Evolutionary conservation across 2,888 invertebrate genomes (phyloP), one percentile per base, ranked within the genome.

Genomic region (Dioctria rufipes): DNA sequence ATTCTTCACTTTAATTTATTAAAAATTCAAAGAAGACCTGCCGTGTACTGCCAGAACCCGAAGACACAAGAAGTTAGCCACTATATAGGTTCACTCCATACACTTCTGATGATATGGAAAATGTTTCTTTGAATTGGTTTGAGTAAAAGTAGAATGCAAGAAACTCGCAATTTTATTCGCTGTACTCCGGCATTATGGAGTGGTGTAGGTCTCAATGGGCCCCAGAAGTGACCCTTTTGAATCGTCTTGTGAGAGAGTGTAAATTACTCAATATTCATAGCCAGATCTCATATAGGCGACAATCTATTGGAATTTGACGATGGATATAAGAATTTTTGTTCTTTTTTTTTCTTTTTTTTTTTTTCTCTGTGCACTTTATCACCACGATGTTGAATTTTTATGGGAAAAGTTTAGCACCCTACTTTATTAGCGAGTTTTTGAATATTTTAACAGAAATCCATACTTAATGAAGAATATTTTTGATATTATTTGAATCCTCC

Each of bases 1-100:
- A 88, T 88, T 88, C 88, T 87, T 87, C 88, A 86, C 87, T 87
- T 86, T 87, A 88, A 89, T 88, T 88, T 89, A 88, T 88, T 88
- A 88, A 87, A 88, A 88, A 89, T 89, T 88, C 88, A 88, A 88
- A 87, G 87, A 86, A 87, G 87, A 75, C 42, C 61, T 75, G 58
- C 40, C 25, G 25, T 61, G 60, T 37, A 25, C 75, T 61, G 61
- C 43, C 61, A 75, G 60, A 58, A 75, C 75, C 43, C 61, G 60
- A 75, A 75, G 75, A 75, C 75, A 71, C 46, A 61, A 61, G 75
- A 75, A 58, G 61, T 13, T 46, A 42, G 75, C 42, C 58, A 61
- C 61, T 43, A 25, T 25, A 25, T 25, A 25, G 25, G 25, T 25
- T 25, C 25, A 25, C 25, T 25, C 25, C 25, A 25, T 25, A 25